phyloP scores from a whole-genome alignment of 2,797 vertebrate genomes.

The Presbytis comata region DNA sequence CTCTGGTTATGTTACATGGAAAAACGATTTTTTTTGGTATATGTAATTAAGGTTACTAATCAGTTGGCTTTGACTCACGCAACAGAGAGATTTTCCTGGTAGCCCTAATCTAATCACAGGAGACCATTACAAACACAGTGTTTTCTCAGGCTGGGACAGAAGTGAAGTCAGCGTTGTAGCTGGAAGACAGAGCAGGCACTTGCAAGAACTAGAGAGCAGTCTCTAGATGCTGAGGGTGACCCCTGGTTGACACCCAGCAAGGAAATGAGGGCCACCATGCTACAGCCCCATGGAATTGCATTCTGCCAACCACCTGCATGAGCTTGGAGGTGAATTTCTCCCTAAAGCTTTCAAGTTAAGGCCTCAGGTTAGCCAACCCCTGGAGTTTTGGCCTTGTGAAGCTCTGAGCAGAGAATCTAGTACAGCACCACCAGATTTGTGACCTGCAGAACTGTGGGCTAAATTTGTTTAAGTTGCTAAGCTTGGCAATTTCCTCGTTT shows the following conservation, averaged over 20 bases:
- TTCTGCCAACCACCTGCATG: not conserved
- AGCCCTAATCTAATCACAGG: not conserved
- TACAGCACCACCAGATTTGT: not conserved
- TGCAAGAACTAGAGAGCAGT: accelerated
- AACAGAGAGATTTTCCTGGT: not conserved
- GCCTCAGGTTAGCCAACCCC: not conserved
- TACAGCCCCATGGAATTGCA: accelerated
- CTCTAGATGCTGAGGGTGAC: not conserved
- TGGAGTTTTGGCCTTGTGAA: not conserved
- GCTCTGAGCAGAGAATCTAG: not conserved
- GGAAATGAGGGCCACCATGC: not conserved
- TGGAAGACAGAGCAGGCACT: not conserved
- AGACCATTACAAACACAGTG: not conserved
- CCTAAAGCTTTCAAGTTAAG: not conserved
- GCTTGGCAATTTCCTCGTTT: not conserved
- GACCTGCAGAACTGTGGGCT: not conserved
- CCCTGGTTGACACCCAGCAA: no score
- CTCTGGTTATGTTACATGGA: not conserved
- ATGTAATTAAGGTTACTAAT: not conserved
- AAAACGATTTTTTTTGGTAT: not conserved
- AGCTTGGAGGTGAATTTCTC: not conserved
- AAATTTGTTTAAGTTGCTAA: not conserved
- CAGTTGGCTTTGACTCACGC: not conserved
- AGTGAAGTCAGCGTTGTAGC: not conserved
- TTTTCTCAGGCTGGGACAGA: not conserved